phyloP scores from a whole-genome alignment of 2,888 invertebrate species.

The Drosophila anomelani region DNA sequence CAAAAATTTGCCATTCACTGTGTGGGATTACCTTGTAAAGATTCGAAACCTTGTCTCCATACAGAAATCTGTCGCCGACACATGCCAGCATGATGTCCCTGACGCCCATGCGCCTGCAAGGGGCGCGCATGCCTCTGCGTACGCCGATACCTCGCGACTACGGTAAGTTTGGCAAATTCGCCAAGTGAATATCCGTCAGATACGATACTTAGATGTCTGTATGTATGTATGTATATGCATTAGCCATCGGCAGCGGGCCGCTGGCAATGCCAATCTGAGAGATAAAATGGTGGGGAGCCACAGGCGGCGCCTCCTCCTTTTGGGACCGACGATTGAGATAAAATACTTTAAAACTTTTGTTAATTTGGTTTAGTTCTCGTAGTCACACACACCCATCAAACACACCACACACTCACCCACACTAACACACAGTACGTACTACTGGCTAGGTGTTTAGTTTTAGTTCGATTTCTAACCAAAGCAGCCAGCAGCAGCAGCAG shows the following conservation, averaged over 20 bases:
- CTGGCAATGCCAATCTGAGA: slow-evolving; percentile 8
- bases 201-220: slow-evolving; percentile 48
- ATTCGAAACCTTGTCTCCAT: slow-evolving; percentile 84
- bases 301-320: slow-evolving; percentile 19
- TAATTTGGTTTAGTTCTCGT: slow-evolving; percentile 52
- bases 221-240: slow-evolving; percentile 46
- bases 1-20: slow-evolving; percentile 10
- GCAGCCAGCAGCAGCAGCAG: slow-evolving; percentile 8
- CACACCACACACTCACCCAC: slow-evolving; percentile 17
- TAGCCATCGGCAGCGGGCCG: slow-evolving; percentile 12
- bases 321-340: slow-evolving; percentile 28
- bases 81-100: slow-evolving; percentile 90
- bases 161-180: slow-evolving; percentile 89
- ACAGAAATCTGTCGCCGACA: slow-evolving; percentile 88
- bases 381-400: slow-evolving; percentile 35
- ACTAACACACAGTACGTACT: slow-evolving; percentile 17
- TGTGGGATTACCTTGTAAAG: slow-evolving; percentile 67
- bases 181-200: slow-evolving; percentile 60
- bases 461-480: slow-evolving; percentile 39
- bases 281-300: slow-evolving; percentile 9
- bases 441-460: slow-evolving; percentile 63
- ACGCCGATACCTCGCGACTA: slow-evolving; percentile 93
- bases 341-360: slow-evolving; percentile 42
- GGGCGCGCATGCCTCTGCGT: slow-evolving; percentile 85
- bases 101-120: slow-evolving; percentile 87